Percentiles rank a stretch among this genome's conserved stretches.
Conservation (phyloP, 2,113 vertebrate species). For the Bufo gargarizans region DNA sequence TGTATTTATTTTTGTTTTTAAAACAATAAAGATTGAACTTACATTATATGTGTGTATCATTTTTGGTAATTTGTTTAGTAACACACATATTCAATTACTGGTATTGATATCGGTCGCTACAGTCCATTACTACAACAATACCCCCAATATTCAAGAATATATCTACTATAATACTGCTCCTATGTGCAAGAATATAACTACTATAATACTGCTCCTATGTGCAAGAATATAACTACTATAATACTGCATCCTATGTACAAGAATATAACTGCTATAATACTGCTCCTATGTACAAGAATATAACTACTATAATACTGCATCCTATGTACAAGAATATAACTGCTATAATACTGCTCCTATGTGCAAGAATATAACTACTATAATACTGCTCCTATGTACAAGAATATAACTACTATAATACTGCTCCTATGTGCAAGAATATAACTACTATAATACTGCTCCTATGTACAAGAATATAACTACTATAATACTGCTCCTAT, state of each 20-base stretch:
- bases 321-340: slow-evolving; percentile 10
- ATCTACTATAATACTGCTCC: slow-evolving; percentile 6
- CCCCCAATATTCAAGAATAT: not conserved
- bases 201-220: not conserved
- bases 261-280: not conserved
- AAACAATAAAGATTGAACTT: too few species aligned
- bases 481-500: slow-evolving; percentile 2
- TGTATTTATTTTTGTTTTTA: too few species aligned
- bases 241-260: not conserved
- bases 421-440: not conserved
- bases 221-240: slow-evolving; percentile 7
- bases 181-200: not conserved
- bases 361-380: not conserved
- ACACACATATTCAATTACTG: too few species aligned
- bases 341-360: slow-evolving; percentile 5
- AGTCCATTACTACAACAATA: not conserved
- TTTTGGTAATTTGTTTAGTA: too few species aligned
- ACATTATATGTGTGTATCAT: too few species aligned
- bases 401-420: slow-evolving; percentile 12
- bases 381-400: not conserved
- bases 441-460: not conserved
- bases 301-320: not conserved
- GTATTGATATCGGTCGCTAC: too few species aligned
- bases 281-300: not conserved
- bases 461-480: slow-evolving; percentile 12